Conservation (phyloP, 23 tunicate species). For the Styela clava region DNA sequence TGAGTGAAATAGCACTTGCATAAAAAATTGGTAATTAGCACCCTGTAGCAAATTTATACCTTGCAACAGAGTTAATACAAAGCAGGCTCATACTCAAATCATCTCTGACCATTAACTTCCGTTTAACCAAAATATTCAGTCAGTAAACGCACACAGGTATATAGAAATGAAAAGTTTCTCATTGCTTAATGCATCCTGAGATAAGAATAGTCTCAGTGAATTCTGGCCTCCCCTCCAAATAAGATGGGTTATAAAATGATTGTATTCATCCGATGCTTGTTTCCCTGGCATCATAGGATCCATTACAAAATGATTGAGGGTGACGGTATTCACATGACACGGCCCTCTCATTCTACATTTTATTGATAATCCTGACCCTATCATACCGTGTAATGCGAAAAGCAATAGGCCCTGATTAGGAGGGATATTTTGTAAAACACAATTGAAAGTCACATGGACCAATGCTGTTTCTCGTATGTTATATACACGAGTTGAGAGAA, state of each 20-base stretch:
- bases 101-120: too few species aligned
- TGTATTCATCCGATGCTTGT: slow-evolving; percentile 41
- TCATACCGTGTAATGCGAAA: slow-evolving; percentile 70
- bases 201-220: slow-evolving; percentile 42
- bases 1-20: too few species aligned
- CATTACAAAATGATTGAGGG: slow-evolving; percentile 59
- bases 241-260: slow-evolving; percentile 60
- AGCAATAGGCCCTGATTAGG: slow-evolving; percentile 62
- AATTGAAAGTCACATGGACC: slow-evolving; percentile 41
- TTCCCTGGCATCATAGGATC: slow-evolving; percentile 74
- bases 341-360: slow-evolving; percentile 85
- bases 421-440: slow-evolving; percentile 40
- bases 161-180: slow-evolving; percentile 32
- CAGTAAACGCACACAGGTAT: slow-evolving; percentile 10
- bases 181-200: slow-evolving; percentile 54
- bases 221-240: slow-evolving; percentile 68
- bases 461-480: slow-evolving; percentile 67
- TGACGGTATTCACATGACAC: slow-evolving; percentile 61
- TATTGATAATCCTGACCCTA: slow-evolving; percentile 35
- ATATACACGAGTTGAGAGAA: slow-evolving; percentile 45
- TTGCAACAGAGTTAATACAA: too few species aligned
- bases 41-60: too few species aligned
- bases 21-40: too few species aligned
- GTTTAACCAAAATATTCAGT: too few species aligned
- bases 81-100: too few species aligned